Evolutionary conservation across 2,888 invertebrate genomes (phyloP), one percentile per base, ranked within the genome.

Genomic region (Candidula unifasciata): DNA sequence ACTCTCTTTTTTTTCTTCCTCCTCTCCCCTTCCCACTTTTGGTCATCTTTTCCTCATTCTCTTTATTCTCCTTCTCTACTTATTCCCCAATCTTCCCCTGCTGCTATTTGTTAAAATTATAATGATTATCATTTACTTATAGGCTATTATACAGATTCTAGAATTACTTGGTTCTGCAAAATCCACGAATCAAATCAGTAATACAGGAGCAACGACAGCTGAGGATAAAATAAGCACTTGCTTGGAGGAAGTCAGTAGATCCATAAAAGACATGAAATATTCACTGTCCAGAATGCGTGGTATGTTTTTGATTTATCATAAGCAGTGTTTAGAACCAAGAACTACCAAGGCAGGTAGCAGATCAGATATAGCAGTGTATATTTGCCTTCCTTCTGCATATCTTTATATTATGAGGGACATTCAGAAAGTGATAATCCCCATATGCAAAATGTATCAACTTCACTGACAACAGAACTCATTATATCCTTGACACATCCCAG

Each of bases 101-200:
- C 44, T 27, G 30, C n/a, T 35, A 52, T 66, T 69, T 66, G 13
- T 69, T 68, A 78, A 35, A 64, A 83, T 86, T 35, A 82, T 90
- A 90, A 81, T 84, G 37, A 76, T 90, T 27, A 35, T 89, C 78
- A 24, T 73, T 35, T 86, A 27, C 6, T 3, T 33, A 5, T 24
- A 77, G 77, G 30, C 77, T 60, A 21, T 77, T 24, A 57, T 57
- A 21, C 30, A 16, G 64, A n/a, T 78, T 35, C 35, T 78, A 27
- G 66, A 66, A 24, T 24, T 64, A 21, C 78, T 78, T 30, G 78
- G n/a, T 2, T 66, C 64, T 6, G 64, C 24, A 3, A n/a, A 78
- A n/a, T 3, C 1, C n/a, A 6, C 24, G 0, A 16, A 8, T n/a
- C 27, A 44, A 6, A 44, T 44, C 27, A 44, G 5, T 16, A 27